Evolutionary conservation across 2,113 vertebrate species (phyloP).

Genomic region (Podocnemis expansa): DNA sequence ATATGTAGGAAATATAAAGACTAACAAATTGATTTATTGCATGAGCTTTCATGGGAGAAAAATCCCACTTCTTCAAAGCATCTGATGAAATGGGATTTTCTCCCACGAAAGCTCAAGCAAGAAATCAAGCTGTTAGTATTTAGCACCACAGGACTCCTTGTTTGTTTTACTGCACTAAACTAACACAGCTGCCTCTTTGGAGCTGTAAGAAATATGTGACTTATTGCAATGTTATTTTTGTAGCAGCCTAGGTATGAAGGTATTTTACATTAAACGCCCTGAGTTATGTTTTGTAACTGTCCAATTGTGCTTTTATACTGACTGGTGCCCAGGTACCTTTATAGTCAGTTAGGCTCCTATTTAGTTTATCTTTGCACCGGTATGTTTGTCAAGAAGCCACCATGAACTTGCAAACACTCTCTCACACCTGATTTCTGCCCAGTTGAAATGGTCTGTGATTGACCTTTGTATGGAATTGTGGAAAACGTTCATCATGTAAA

Average conservation of each 20-base stretch:
- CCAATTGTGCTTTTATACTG: neutral
- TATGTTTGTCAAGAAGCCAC: constrained; percentile 20
- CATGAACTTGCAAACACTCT: constrained; percentile 28
- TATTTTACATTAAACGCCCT: neutral
- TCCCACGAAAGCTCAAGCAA: no score
- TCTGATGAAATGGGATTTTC: no score
- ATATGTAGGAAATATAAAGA: neutral
- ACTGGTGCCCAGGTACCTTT: neutral
- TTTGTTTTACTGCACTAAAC: no score
- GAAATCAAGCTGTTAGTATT: no score
- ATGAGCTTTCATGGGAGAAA: no score
- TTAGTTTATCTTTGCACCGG: constrained; percentile 40
- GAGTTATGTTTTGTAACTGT: neutral
- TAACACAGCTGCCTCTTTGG: no score
- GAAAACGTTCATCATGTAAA: constrained; percentile 56
- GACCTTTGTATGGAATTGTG: constrained; percentile 50
- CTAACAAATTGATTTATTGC: no score
- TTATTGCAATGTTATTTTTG: neutral
- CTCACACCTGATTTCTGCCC: constrained; percentile 35
- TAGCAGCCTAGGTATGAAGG: neutral
- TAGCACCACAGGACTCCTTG: no score
- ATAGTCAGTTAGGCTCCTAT: constrained; percentile 15
- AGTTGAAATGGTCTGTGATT: constrained; percentile 39
- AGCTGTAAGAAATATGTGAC: neutral
- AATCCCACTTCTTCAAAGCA: no score